Conservation (phyloP, 2,113 vertebrate species). For the Dolichallabes microphthalmus region DNA sequence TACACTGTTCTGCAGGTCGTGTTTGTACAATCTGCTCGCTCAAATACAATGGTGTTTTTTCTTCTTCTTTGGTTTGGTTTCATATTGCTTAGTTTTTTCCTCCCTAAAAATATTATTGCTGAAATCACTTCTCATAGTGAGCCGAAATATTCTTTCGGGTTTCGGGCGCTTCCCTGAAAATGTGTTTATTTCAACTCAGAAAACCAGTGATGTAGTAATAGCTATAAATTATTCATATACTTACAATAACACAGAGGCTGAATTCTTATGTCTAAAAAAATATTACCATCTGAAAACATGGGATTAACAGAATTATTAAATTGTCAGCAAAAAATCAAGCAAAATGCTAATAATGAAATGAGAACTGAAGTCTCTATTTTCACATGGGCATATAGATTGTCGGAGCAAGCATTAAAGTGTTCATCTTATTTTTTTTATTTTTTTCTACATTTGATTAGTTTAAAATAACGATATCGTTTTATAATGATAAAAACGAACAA, state of each 20-base stretch:
- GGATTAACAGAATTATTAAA: neutral
- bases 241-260: neutral
- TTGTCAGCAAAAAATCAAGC: neutral
- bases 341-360: neutral
- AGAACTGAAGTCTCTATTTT: neutral
- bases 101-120: neutral
- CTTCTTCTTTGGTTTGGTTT: neutral
- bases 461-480: neutral
- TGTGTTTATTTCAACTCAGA: neutral
- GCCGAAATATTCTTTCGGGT: neutral
- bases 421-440: neutral
- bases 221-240: neutral
- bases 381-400: neutral
- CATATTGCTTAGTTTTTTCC: neutral
- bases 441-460: neutral
- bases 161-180: neutral
- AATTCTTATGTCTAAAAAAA: neutral
- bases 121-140: neutral
- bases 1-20: neutral
- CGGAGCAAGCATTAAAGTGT: neutral
- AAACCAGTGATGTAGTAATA: neutral
- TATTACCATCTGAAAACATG: neutral
- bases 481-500: neutral
- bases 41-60: neutral
- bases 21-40: neutral